These are phyloP conservation scores for Diploscapter pachys DNA, from an alignment of 1,140 invertebrate species.

Conservation along the genomic window DNA sequence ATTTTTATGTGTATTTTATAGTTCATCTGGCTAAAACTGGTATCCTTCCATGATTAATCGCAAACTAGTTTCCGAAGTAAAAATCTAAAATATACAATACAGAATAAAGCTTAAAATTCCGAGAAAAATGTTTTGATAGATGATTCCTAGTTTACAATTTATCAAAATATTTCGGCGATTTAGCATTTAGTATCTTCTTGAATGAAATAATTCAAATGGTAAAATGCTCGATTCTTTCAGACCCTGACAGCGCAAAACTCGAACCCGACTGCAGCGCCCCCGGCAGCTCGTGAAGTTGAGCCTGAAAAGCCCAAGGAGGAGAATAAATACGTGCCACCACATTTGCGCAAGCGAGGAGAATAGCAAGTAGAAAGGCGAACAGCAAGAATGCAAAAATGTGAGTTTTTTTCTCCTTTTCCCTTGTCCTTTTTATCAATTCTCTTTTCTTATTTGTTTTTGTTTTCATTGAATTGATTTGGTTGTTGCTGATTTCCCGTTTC, in stretches of 20 bases:
- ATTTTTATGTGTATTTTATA: not conserved
- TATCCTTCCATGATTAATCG: not conserved
- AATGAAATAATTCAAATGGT: too few species aligned
- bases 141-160: too few species aligned
- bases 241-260: not conserved
- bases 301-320: not conserved
- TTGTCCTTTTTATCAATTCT: not conserved
- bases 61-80: too few species aligned
- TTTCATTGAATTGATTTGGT: not conserved
- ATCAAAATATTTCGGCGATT: too few species aligned
- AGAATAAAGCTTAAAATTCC: too few species aligned
- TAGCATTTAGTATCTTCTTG: too few species aligned
- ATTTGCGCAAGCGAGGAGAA: not conserved
- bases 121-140: too few species aligned
- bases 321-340: not conserved
- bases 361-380: not conserved
- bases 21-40: not conserved
- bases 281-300: not conserved
- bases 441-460: not conserved
- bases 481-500: slow-evolving; percentile 4
- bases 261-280: not conserved
- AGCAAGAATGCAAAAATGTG: not conserved
- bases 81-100: too few species aligned
- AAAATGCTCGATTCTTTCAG: not conserved
- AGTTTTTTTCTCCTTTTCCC: not conserved